phyloP scores from a whole-genome alignment of 2,113 vertebrate species.

The Ptilorrhoa leucosticta region DNA sequence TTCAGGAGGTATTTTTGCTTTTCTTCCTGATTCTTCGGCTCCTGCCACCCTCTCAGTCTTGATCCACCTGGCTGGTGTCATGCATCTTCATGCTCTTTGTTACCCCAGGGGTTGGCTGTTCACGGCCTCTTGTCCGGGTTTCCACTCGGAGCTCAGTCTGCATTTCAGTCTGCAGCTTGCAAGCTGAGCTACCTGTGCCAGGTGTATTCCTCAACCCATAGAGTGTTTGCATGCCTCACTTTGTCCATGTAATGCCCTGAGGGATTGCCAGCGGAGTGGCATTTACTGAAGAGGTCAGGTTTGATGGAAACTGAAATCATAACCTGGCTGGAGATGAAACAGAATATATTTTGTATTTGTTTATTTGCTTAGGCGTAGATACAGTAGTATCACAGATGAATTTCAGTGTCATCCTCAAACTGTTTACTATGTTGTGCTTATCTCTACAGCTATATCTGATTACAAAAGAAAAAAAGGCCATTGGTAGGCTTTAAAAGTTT shows the following conservation, averaged over 20 bases:
- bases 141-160: neutral
- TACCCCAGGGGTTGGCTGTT: neutral
- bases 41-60: neutral
- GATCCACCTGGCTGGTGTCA: neutral
- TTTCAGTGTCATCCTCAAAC: neutral
- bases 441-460: slow-evolving; percentile 28
- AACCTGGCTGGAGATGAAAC: neutral
- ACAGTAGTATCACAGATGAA: neutral
- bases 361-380: neutral
- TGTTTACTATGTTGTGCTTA: neutral
- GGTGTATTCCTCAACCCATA: neutral
- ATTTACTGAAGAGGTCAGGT: neutral
- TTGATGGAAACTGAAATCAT: neutral
- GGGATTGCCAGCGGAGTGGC: neutral
- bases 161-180: neutral
- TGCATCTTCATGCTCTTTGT: neutral
- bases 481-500: slow-evolving; percentile 22
- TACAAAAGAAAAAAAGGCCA: neutral
- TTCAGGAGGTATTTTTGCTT: neutral
- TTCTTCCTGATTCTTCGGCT: neutral
- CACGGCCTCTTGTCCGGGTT: accelerated
- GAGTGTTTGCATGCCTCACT: neutral
- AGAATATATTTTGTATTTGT: neutral
- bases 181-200: neutral
- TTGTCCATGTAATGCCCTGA: neutral